These are phyloP conservation scores for Misgurnus mizolepis DNA, from an alignment of 2,113 vertebrate species.

Conservation along the genomic window DNA sequence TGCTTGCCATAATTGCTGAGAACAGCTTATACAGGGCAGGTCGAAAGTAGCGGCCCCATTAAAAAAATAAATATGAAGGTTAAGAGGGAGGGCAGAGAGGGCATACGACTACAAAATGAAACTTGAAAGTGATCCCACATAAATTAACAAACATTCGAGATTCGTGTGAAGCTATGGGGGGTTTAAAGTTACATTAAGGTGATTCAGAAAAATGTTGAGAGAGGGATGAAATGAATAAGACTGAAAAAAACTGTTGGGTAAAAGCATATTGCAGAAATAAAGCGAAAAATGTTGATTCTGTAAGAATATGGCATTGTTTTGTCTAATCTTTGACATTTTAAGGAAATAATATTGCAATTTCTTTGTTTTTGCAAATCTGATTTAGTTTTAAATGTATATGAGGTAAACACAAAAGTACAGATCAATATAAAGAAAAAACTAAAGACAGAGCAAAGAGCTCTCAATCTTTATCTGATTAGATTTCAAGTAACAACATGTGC, in stretches of 20 bases:
- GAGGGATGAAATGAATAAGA: neutral
- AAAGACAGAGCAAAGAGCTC: conserved; percentile 67
- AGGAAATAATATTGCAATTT: conserved; percentile 11
- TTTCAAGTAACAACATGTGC: conserved; percentile 76
- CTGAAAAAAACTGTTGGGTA: neutral
- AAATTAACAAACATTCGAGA: conserved; percentile 62
- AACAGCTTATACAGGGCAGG: conserved; percentile 77
- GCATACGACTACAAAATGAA: conserved; percentile 59
- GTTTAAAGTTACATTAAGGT: conserved; percentile 3
- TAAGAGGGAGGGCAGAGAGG: conserved; percentile 22
- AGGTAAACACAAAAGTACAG: conserved; percentile 56
- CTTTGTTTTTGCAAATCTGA: conserved; percentile 33
- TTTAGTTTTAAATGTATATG: conserved; percentile 42
- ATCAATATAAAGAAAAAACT: conserved; percentile 57
- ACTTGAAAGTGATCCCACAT: conserved; percentile 58
- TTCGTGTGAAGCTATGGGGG: conserved; percentile 63
- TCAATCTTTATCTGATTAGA: conserved; percentile 73
- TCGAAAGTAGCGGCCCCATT: conserved; percentile 72
- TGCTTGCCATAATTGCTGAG: conserved; percentile 78
- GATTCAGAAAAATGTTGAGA: neutral
- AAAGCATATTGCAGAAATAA: neutral
- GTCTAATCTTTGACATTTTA: conserved; percentile 21
- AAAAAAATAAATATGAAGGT: conserved; percentile 55
- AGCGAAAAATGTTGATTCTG: neutral
- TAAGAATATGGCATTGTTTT: neutral